These are phyloP conservation scores for Clostera curtula DNA, from an alignment of 2,888 invertebrate species.

Conservation along the genomic window DNA sequence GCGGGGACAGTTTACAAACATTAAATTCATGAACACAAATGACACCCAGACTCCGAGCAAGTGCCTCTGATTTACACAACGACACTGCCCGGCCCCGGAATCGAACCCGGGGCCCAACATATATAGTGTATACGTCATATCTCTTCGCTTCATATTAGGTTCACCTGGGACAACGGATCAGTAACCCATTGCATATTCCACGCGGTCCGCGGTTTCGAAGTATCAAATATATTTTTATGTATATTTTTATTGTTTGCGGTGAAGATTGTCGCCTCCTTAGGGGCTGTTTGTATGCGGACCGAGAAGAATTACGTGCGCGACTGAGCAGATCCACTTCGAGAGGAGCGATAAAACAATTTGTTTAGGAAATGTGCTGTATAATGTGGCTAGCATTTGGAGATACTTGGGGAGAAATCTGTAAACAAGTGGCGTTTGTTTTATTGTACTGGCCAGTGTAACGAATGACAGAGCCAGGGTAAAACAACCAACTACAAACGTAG, in stretches of 20 bases:
- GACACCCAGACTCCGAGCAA: no score
- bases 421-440: constrained; percentile 45
- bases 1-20: no score
- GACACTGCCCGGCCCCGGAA: no score
- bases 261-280: constrained; percentile 68
- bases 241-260: constrained; percentile 69
- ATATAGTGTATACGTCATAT: no score
- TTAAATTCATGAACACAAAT: no score
- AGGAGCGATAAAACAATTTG: constrained; percentile 68
- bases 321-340: constrained; percentile 54
- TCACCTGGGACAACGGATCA: no score
- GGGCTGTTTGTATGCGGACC: constrained; percentile 68
- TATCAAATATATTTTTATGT: constrained; percentile 71
- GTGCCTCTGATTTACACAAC: no score
- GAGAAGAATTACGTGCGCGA: constrained; percentile 63
- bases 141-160: no score
- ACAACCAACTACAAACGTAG: no score
- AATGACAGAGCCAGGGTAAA: constrained; percentile 28
- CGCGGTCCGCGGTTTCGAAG: constrained; percentile 46
- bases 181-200: constrained; percentile 47
- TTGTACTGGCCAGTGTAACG: constrained; percentile 32
- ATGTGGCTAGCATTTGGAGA: constrained; percentile 40
- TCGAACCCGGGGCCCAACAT: no score
- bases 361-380: constrained; percentile 55
- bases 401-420: constrained; percentile 43